phyloP scores from a whole-genome alignment of 2,888 invertebrate species.

The Spilosoma lubricipeda region DNA sequence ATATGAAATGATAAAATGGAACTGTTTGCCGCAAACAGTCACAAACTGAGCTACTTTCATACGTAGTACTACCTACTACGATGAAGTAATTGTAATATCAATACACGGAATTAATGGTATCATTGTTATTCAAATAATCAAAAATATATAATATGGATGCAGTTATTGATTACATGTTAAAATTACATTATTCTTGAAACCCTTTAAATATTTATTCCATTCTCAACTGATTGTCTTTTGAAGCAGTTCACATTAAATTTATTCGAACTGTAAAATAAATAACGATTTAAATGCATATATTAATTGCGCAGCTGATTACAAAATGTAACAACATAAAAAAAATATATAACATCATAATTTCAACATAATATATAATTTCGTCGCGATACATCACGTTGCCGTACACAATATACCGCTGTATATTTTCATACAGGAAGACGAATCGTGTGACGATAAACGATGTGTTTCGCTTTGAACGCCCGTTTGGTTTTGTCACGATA shows the following conservation, averaged over 20 bases:
- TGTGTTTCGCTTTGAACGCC: conserved; percentile 59
- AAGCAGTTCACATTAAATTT: too few relatives aligned
- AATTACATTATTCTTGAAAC: too few relatives aligned
- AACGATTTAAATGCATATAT: not conserved
- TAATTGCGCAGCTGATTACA: not conserved
- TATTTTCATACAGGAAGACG: conserved; percentile 53
- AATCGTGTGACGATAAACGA: conserved; percentile 61
- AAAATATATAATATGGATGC: too few relatives aligned
- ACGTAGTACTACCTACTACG: not conserved
- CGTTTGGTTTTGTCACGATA: conserved; percentile 62
- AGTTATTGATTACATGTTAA: too few relatives aligned
- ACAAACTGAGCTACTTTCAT: not conserved
- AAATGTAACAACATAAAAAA: not conserved
- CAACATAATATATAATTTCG: too few relatives aligned
- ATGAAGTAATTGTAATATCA: not conserved
- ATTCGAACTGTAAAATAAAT: not conserved
- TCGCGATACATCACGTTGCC: not conserved
- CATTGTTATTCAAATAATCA: too few relatives aligned
- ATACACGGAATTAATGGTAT: not conserved
- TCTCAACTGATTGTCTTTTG: too few relatives aligned
- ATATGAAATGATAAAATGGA: too few relatives aligned
- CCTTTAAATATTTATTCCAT: too few relatives aligned
- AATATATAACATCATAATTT: too few relatives aligned
- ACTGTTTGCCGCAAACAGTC: too few relatives aligned
- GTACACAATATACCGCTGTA: conserved; percentile 28